Evolutionary conservation across 2,113 vertebrate genomes (phyloP).

Genomic region (Crotalus tigris): DNA sequence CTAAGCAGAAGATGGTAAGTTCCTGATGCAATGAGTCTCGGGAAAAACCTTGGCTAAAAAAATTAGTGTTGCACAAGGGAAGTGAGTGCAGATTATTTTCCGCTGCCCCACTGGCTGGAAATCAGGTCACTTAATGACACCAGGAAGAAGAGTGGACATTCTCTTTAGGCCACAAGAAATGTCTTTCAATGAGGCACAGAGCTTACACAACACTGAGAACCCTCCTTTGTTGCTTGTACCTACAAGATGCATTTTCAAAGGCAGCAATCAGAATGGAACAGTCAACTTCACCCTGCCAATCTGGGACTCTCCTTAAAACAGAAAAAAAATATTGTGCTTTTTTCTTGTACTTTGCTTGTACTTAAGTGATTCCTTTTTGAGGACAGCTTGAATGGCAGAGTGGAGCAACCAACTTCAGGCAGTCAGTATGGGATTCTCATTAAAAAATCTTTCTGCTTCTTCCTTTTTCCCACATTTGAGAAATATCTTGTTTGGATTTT

Average conservation of each 20-base stretch:
- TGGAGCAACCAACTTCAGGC: neutral
- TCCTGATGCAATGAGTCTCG: neutral
- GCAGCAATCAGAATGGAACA: too few species aligned
- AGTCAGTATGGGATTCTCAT: neutral
- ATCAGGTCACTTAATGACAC: neutral
- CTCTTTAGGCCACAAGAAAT: too few species aligned
- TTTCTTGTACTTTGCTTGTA: too few species aligned
- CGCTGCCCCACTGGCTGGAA: neutral
- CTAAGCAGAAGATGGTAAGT: neutral
- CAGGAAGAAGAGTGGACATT: too few species aligned
- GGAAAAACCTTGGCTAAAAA: neutral
- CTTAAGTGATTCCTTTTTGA: too few species aligned
- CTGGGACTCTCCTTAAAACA: neutral
- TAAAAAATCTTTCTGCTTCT: neutral
- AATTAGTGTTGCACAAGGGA: neutral
- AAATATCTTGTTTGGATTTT: neutral
- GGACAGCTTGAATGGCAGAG: too few species aligned
- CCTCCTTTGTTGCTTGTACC: neutral
- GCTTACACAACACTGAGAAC: neutral
- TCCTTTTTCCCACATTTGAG: neutral
- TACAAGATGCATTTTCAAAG: neutral
- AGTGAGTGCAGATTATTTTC: neutral
- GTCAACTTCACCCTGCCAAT: neutral
- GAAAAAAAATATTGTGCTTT: neutral
- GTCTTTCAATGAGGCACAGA: neutral